These are phyloP conservation scores for Porites rus DNA, from an alignment of 92 coral and sea anemone species.

Conservation along the genomic window DNA sequence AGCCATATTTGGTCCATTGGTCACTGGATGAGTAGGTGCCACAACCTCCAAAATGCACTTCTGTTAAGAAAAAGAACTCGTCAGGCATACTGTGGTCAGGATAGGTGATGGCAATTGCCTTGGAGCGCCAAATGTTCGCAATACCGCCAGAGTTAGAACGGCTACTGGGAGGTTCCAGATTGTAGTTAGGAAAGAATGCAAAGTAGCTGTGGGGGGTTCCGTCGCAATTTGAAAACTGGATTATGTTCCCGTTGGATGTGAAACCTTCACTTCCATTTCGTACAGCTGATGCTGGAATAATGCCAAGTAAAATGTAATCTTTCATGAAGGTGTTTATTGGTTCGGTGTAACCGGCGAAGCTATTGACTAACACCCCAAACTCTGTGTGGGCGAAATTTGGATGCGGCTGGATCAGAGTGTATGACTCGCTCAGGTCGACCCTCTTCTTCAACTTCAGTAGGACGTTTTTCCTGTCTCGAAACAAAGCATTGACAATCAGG, in stretches of 20 bases:
- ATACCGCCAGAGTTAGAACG: not conserved
- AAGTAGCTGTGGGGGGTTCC: slow-evolving; percentile 62
- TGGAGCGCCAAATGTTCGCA: not conserved
- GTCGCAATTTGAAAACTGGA: slow-evolving; percentile 59
- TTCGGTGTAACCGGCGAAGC: slow-evolving; percentile 9
- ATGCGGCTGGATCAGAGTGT: slow-evolving; percentile 36
- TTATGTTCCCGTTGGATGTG: slow-evolving; percentile 35
- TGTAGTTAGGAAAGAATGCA: slow-evolving; percentile 68
- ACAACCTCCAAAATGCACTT: not conserved
- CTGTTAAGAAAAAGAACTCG: not conserved
- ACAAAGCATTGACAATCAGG: slow-evolving; percentile 35
- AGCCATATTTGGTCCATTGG: not conserved
- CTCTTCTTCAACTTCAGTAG: slow-evolving; percentile 48
- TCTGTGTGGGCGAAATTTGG: not conserved
- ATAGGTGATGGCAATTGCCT: not conserved
- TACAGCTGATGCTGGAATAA: not conserved
- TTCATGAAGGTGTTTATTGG: not conserved
- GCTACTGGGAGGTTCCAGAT: slow-evolving; percentile 31
- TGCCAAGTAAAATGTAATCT: not conserved
- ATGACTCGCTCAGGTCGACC: slow-evolving; percentile 18
- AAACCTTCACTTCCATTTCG: slow-evolving; percentile 11
- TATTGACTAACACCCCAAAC: slow-evolving; percentile 7
- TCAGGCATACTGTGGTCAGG: not conserved
- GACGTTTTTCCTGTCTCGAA: slow-evolving; percentile 51
- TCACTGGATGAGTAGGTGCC: not conserved